Base-by-base conservation (phyloP, 2,888 invertebrate species). In the Dicyrtoma fusca region DNA sequence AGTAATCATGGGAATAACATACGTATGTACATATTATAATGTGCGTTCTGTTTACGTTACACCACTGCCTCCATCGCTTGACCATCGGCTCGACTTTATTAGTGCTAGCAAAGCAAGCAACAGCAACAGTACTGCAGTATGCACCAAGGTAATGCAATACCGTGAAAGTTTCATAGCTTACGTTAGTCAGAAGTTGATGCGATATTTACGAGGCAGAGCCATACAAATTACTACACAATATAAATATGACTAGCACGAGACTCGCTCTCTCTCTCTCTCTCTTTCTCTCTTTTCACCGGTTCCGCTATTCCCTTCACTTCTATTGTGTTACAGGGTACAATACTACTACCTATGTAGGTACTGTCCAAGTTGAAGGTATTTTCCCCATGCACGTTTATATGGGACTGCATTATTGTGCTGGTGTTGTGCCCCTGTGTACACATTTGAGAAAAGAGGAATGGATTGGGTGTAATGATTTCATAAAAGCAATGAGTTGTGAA, bases 381-480 rank as follows among this genome's bases (percentile, higher is more conserved):
- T n/a, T n/a, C n/a, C n/a, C n/a, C n/a, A n/a, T n/a, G n/a, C n/a
- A n/a, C n/a, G n/a, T n/a, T n/a, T n/a, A n/a, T n/a, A n/a, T n/a
- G n/a, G n/a, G n/a, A n/a, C n/a, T n/a, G n/a, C n/a, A n/a, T n/a
- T n/a, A n/a, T n/a, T n/a, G n/a, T n/a, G n/a, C 34, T 34, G 34
- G 34, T 5, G 34, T 34, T 61, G 61, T 61, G 61, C 25, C 14
- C 25, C 1, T 55, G 21, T 55, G 53, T 55, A 21, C 19, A 21
- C 19, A 55, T 19, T 53, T n/a, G 53, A 53, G 19, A 34, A 17
- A 19, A 17, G 34, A 42, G 61, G 66, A 72, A 66, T 72, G 71
- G 65, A 72, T 66, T 72, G 65, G 57, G 68, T 55, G 69, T 73
- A 73, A 73, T 70, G 73, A 73, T 73, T 73, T 69, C 73, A 69